Base-by-base conservation (phyloP, 35 echinoderm and acorn worm genomes). In the Holothuria glaberrima region DNA sequence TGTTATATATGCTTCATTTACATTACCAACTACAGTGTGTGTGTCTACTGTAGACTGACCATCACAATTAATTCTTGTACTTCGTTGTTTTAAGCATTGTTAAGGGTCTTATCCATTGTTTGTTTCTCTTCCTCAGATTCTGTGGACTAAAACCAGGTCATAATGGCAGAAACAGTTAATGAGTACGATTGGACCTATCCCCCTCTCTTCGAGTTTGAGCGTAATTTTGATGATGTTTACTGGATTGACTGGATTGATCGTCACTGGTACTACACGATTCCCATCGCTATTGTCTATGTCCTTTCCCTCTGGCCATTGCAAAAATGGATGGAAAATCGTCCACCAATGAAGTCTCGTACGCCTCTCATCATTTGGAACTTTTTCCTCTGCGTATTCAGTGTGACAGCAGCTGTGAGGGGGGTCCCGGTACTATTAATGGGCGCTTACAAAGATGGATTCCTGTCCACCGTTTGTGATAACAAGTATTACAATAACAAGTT, bases 351-450 rank as follows among this genome's bases (percentile, higher is more conserved):
- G 21, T 86, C 93, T 12, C 89, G 92, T 0, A 71, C 59, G 33
- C 88, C 92, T 61, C 89, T 97, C 13, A 32, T 97, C 20, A 59
- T 88, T 14, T 97, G 95, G 95, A 97, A 97, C 79, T 31, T 97
- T 20, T 77, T 94, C 24, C 86, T 97, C 12, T 86, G 89, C 29
- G 59, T 91, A 5, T 97, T 97, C 80, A 97, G 95, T 69, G 83
- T 94, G 34, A 34, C 76, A 9, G 95, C 88, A 13, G 73, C 95
- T 0, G n/a, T 75, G 6, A 75, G 95, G 4, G 61, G 62, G 12
- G 64, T 91, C 20, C 92, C 92, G 0, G 92, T 89, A 12, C 44
- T 97, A 59, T 7, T 89, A 13, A 62, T 86, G 0, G 66, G 76
- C 0, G 21, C 92, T 7, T 69, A 59, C 65, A 19, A 73, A 7